A percentile compares a stretch with the other conserved stretches of the same genome.
Evolutionary conservation across 2,797 vertebrate genomes (phyloP).

Genomic region (Anomalospiza imberbis): DNA sequence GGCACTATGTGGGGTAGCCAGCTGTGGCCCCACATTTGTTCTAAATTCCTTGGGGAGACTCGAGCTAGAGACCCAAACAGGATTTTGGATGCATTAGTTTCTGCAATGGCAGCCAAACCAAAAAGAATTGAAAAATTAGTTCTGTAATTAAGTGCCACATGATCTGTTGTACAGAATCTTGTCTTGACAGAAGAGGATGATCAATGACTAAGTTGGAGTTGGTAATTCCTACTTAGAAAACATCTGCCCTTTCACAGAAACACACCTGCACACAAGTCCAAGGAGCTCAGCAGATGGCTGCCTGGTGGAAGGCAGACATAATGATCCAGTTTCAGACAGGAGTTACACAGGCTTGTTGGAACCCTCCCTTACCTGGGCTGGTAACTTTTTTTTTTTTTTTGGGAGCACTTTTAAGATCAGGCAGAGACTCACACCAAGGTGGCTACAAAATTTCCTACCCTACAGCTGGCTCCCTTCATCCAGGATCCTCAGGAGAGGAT

Average conservation of each 20-base stretch:
- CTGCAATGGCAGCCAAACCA: background rate
- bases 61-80: background rate
- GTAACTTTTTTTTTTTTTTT: background rate
- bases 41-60: background rate
- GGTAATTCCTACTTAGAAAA: background rate
- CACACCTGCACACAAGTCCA: background rate
- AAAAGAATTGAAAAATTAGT: background rate
- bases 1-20: background rate
- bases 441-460: background rate
- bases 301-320: background rate
- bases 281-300: background rate
- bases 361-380: background rate
- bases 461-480: background rate
- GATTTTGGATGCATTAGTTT: background rate
- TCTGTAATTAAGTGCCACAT: background rate
- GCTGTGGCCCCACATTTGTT: background rate
- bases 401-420: background rate
- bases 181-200: background rate
- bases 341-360: background rate
- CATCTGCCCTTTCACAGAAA: background rate
- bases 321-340: background rate
- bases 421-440: background rate
- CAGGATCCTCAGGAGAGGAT: background rate
- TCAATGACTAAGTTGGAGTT: background rate
- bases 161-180: background rate